These are phyloP conservation scores for Apamea anceps DNA, from an alignment of 2,888 invertebrate genomes.

Conservation along the genomic window DNA sequence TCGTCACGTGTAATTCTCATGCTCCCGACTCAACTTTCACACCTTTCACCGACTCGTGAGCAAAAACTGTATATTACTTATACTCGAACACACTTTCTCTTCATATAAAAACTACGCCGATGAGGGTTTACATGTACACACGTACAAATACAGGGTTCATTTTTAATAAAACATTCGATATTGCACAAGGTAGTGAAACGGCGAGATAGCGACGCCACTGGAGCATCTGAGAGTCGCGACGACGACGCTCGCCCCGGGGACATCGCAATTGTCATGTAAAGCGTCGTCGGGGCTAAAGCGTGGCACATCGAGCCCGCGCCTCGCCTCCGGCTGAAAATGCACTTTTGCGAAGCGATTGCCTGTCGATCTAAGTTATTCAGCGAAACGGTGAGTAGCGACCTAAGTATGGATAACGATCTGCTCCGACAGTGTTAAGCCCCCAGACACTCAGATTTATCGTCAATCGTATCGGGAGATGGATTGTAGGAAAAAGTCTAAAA, in stretches of 20 bases:
- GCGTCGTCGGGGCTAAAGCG: slow-evolving; percentile 79
- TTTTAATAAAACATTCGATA: slow-evolving; percentile 70
- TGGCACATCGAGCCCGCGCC: slow-evolving; percentile 75
- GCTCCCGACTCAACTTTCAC: slow-evolving; percentile 71
- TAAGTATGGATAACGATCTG: slow-evolving; percentile 84
- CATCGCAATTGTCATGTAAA: slow-evolving; percentile 89
- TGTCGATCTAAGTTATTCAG: slow-evolving; percentile 86
- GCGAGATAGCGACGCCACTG: slow-evolving; percentile 73
- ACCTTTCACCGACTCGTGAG: slow-evolving; percentile 77
- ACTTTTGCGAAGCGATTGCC: slow-evolving; percentile 88
- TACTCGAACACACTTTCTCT: slow-evolving; percentile 71
- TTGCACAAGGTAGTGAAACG: slow-evolving; percentile 72
- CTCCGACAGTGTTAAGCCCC: slow-evolving; percentile 66
- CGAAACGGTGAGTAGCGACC: slow-evolving; percentile 76
- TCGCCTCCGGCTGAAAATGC: slow-evolving; percentile 88
- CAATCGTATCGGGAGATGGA: slow-evolving; percentile 20
- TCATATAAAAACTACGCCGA: slow-evolving; percentile 38
- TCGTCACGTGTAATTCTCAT: slow-evolving; percentile 37
- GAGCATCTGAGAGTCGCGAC: slow-evolving; percentile 77
- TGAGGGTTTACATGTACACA: slow-evolving; percentile 46
- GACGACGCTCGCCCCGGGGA: slow-evolving; percentile 80
- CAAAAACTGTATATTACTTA: slow-evolving; percentile 66
- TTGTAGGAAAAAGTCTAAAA: neutral
- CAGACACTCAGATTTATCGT: slow-evolving; percentile 60
- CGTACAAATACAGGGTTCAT: slow-evolving; percentile 59